phyloP scores from a whole-genome alignment of 2,113 vertebrate genomes.

The Lepus timidus region DNA sequence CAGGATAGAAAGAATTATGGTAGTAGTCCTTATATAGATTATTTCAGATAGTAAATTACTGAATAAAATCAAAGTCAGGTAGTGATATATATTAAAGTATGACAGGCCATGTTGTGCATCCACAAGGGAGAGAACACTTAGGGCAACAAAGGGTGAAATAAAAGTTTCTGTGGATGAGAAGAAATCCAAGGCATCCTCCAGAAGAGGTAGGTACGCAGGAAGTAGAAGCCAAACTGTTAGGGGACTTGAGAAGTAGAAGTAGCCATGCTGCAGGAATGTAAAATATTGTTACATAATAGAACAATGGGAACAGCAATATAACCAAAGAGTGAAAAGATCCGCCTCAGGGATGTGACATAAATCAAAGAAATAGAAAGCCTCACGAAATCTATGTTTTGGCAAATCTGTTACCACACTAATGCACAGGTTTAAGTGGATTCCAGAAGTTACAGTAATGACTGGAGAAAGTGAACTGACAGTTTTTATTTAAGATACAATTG shows the following conservation, averaged over 20 bases:
- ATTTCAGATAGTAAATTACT: not conserved
- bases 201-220: not conserved
- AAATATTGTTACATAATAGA: not conserved
- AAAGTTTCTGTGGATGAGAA: not conserved
- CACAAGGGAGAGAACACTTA: not conserved
- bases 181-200: not conserved
- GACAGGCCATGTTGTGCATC: not conserved
- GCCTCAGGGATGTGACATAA: not conserved
- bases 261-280: not conserved
- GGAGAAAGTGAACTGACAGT: conserved; percentile 15
- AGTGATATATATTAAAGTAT: not conserved
- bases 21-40: not conserved
- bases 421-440: not conserved
- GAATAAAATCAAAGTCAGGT: conserved; percentile 37
- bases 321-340: not conserved
- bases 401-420: not conserved
- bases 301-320: not conserved
- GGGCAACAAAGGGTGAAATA: not conserved
- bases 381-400: not conserved
- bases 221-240: not conserved
- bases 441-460: not conserved
- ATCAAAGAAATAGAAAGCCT: not conserved
- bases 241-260: not conserved
- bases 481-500: conserved; percentile 49
- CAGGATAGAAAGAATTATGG: not conserved